Base-by-base conservation (phyloP, 2,113 vertebrate genomes). In the Sciurus niger region DNA sequence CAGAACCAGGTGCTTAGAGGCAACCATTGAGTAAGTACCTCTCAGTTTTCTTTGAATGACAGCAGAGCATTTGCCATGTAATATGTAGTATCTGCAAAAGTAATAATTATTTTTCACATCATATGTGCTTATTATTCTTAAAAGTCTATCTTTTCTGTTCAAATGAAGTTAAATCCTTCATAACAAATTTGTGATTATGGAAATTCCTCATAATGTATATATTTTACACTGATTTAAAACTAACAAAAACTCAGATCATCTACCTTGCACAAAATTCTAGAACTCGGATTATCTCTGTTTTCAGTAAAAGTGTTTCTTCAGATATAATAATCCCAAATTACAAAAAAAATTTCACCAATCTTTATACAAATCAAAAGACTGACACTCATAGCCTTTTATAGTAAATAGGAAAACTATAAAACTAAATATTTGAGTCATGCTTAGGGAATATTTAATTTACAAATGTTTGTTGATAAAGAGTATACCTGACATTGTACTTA, bases 161-260 rank as follows among this genome's bases (percentile, higher is more conserved):
- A 78, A 51, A 43, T 67, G 34, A 96, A 95, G 82, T 53, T 74
- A 92, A 76, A 74, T 73, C 43, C 90, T 87, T 84, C 63, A 34
- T 76, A 72, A 58, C 9, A 85, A 93, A 84, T 34, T 79, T 76
- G 83, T 53, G 65, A 8, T 37, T 65, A 32, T 32, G 34, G 43
- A 94, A 93, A 83, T 82, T 95, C 5, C 32, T 78, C 63, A 79
- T n/a, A 55, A 40, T 53, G 1, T 34, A 32, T 60, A 82, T 84
- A 78, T 2, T 79, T 88, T 53, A 95, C 88, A 48, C 60, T 76
- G 6, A 94, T 37, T 60, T 82, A 78, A 89, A 65, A 78, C 87
- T 88, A 95, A 87, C 9, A 93, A 80, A 40, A 85, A 20, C 7
- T 94, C 74, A 89, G 14, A 72, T 73, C 60, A 25, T 80, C 14